Evolutionary conservation across 2,888 invertebrate species (phyloP), one percentile per base, ranked within the genome.

Genomic region (Troides helena): DNA sequence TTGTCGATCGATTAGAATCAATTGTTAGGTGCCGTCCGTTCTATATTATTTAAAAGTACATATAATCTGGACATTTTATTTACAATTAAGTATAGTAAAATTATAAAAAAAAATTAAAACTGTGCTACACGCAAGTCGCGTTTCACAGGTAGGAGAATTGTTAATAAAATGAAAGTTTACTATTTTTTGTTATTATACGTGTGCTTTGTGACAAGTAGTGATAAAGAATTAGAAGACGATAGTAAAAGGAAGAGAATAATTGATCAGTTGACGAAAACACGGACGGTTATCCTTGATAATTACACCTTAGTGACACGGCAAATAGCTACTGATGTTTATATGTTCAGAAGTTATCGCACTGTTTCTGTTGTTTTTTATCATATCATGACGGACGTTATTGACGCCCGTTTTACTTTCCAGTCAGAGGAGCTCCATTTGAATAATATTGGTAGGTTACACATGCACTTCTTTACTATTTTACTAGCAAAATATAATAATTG

Each of bases 351-450:
- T 74, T 92, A 92, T 76, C 88, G 93, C 76, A 88, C 91, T 10
- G 92, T 93, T 46, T 89, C 91, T 71, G 87, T 93, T 74, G 80
- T 93, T 67, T 89, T 89, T 78, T 93, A 89, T 77, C 85, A 85
- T 58, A 77, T 93, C 57, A 83, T 82, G 78, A 85, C 83, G 75
- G 92, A 90, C 76, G 87, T 91, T 39, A 83, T 82, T 39, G 89
- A 89, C 73, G 93, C 92, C 70, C 86, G 85, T 67, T 92, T 93
- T 79, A 88, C 86, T n/a, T 92, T 93, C 77, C 89, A 89, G 77
- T 88, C 90, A 12, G 93, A 93, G 77, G 92, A 93, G 74, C 85
- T 93, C 39, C 93, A 93, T 79, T 80, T 91, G 74, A 93, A 93
- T 82, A 88, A 84, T 72, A 90, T 93, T 81, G 93, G 93, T 93